phyloP scores from a whole-genome alignment of 2,113 vertebrate genomes.

The Tapirus terrestris region DNA sequence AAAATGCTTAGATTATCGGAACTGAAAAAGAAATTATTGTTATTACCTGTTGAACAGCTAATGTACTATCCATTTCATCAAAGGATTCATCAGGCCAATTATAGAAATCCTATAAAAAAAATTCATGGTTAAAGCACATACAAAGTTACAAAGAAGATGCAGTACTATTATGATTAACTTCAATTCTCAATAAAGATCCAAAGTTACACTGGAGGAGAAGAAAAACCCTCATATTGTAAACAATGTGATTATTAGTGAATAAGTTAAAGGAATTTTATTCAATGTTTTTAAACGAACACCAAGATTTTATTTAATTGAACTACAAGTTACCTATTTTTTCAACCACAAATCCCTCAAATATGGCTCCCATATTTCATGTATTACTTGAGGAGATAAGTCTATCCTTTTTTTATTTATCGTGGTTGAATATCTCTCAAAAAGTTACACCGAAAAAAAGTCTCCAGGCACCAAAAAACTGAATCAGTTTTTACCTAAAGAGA shows the following conservation, averaged over 20 bases:
- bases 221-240: not conserved
- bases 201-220: not conserved
- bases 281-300: conserved; percentile 27
- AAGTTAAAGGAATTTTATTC: not conserved
- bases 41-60: conserved; percentile 97
- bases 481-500: not conserved
- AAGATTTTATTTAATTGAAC: conserved; percentile 58
- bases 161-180: conserved; percentile 33
- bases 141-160: conserved; percentile 22
- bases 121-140: conserved; percentile 57
- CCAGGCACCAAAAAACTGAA: conserved; percentile 34
- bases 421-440: conserved; percentile 8
- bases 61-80: conserved; percentile 99
- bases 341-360: conserved; percentile 30
- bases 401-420: conserved; percentile 21
- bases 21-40: conserved; percentile 28
- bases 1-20: conserved; percentile 25
- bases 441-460: not conserved
- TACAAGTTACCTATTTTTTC: not conserved
- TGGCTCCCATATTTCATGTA: conserved; percentile 3
- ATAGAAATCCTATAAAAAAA: conserved; percentile 94
- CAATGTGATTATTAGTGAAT: not conserved
- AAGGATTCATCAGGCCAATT: conserved; percentile 99
- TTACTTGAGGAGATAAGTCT: not conserved
- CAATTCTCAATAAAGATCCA: conserved; percentile 42